Percentiles rank a stretch among this genome's conserved stretches.
These are phyloP conservation scores for Cecidostiba fungosa DNA, from an alignment of 2,888 invertebrate species.

Conservation along the genomic window DNA sequence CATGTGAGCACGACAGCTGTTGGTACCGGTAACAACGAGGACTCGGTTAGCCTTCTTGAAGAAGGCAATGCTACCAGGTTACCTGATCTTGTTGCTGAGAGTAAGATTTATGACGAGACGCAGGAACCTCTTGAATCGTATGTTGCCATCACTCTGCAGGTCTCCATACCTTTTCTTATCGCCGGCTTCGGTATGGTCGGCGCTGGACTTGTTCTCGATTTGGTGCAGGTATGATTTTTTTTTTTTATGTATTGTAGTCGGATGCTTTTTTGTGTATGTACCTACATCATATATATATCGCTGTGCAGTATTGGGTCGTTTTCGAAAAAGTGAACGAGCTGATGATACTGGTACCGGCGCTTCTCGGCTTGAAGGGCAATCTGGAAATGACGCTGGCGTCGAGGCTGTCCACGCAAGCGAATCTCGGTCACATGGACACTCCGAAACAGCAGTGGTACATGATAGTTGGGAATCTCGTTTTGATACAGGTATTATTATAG, in stretches of 20 bases:
- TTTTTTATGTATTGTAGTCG: background rate
- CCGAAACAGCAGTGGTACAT: conserved; percentile 84
- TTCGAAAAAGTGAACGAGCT: conserved; percentile 87
- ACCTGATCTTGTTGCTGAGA: conserved; percentile 82
- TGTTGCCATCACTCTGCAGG: conserved; percentile 85
- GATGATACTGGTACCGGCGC: conserved; percentile 90
- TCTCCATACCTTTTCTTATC: conserved; percentile 87
- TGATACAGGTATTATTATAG: conserved; percentile 85
- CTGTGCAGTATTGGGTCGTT: conserved; percentile 86
- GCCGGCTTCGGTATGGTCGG: conserved; percentile 91
- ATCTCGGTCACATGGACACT: conserved; percentile 89
- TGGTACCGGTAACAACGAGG: conserved; percentile 66
- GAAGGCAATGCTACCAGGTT: conserved; percentile 78
- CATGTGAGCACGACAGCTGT: conserved; percentile 48
- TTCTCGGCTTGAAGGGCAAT: conserved; percentile 94
- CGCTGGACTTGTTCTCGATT: conserved; percentile 88
- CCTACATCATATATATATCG: too few species aligned
- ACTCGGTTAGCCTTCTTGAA: conserved; percentile 65
- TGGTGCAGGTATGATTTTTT: conserved; percentile 83
- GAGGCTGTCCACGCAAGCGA: conserved; percentile 95
- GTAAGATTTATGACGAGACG: conserved; percentile 69
- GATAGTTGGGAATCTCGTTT: conserved; percentile 87
- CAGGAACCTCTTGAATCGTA: conserved; percentile 82
- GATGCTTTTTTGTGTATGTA: background rate
- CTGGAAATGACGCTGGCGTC: conserved; percentile 98